Base-by-base conservation (phyloP, 2,888 invertebrate genomes). In the Cerceris ruficornis region DNA sequence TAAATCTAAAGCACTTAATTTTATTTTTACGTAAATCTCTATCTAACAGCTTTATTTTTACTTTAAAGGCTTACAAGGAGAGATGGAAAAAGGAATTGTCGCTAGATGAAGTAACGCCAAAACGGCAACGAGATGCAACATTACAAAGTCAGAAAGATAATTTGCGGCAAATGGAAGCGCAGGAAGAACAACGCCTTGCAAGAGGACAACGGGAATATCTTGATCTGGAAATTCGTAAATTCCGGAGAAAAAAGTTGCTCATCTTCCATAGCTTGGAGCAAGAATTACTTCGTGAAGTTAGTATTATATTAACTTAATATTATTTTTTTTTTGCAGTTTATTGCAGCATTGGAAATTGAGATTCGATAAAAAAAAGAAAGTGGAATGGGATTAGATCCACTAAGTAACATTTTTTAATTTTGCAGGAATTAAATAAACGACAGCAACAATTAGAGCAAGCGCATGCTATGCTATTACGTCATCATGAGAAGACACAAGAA, bases 401-500 rank as follows among this genome's bases (percentile, higher is more conserved):
- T 54, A 13, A 61, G 46, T n/a, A 43, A 46, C 14, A 52, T 49
- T n/a, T 67, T 74, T 70, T 50, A 41, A 57, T 76, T 42, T n/a
- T 58, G 0, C 92, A 98, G 97, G 99, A 99, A 93, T 93, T 99
- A 89, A 97, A 97, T 92, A 98, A 98, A 93, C 95, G 98, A 70
- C 98, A 98, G 92, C 97, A 97, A 84, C 99, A 99, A 92, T 92
- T 99, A 87, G 98, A 99, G 90, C 97, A 97, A 92, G 98, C 98
- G 67, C 99, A 99, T 93, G 94, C 95, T 62, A 98, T 99, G 97
- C 93, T 99, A 83, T 93, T 98, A 83, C 95, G 98, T 84, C 99
- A 99, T 93, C 99, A 99, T 93, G 98, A 99, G 92, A 97, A 98
- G 92, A 98, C 99, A 61, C 97, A 98, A 92, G 98, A 99, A 91